Percentiles rank a stretch among this genome's conserved stretches.
These are phyloP conservation scores for Blera fallax DNA, from an alignment of 2,888 invertebrate genomes.

Conservation along the genomic window DNA sequence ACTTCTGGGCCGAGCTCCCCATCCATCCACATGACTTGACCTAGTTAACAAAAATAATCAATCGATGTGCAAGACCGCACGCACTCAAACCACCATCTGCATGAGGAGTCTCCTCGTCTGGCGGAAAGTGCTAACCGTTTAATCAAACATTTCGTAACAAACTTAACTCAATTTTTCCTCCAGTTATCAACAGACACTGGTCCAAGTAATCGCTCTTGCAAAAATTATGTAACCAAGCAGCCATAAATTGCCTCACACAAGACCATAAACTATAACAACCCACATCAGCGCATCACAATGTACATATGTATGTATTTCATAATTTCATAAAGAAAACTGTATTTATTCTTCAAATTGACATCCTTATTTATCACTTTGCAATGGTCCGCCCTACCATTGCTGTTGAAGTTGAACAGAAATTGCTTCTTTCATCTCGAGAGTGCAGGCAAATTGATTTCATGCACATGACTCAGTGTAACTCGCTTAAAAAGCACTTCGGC, in stretches of 20 bases:
- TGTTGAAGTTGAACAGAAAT: constrained; percentile 19
- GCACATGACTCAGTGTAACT: constrained; percentile 41
- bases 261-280: constrained; percentile 38
- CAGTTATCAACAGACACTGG: constrained; percentile 5
- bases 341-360: constrained; percentile 67
- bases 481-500: constrained; percentile 9
- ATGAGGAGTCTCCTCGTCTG: constrained; percentile 1
- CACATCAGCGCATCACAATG: background rate
- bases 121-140: constrained; percentile 29
- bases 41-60: background rate
- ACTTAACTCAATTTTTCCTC: background rate
- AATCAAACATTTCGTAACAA: constrained; percentile 43
- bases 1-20: too few relatives aligned
- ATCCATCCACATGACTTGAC: background rate
- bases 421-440: constrained; percentile 47
- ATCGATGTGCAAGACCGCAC: constrained; percentile 9
- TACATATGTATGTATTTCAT: constrained; percentile 64
- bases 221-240: constrained; percentile 45
- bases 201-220: constrained; percentile 5
- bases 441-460: constrained; percentile 65
- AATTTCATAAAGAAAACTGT: constrained; percentile 52
- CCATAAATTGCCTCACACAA: constrained; percentile 38
- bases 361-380: constrained; percentile 67
- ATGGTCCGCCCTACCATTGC: constrained; percentile 10
- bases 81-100: background rate